Evolutionary conservation across 2,888 invertebrate genomes (phyloP).

Genomic region (Idaea biselata): DNA sequence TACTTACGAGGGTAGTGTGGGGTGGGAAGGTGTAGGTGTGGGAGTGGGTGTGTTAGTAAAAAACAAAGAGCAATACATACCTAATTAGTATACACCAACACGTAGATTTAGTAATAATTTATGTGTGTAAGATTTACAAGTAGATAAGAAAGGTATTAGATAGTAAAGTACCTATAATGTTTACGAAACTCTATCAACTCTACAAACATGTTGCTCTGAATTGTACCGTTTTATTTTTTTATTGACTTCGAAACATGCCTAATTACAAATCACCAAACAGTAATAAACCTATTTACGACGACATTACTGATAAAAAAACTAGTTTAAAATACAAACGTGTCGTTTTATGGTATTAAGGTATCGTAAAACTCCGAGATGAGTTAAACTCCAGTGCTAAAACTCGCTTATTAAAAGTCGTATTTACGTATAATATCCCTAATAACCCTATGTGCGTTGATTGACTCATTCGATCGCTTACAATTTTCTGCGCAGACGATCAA

Average conservation of each 20-base stretch:
- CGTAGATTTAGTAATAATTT: not conserved
- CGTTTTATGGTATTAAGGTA: constrained; percentile 45
- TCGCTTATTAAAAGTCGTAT: constrained; percentile 56
- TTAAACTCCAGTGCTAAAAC: constrained; percentile 48
- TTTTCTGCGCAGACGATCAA: constrained; percentile 39
- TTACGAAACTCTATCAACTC: not conserved
- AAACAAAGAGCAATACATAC: no score
- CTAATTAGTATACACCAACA: no score
- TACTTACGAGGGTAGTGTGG: no score
- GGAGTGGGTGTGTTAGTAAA: no score
- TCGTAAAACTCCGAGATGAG: constrained; percentile 44
- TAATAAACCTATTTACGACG: constrained; percentile 20
- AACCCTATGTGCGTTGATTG: constrained; percentile 38
- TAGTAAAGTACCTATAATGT: no score
- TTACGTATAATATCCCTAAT: constrained; percentile 50
- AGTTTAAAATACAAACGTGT: constrained; percentile 2
- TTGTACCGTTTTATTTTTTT: not conserved
- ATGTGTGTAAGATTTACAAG: not conserved
- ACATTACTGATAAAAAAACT: constrained; percentile 20
- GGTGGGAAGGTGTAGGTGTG: no score
- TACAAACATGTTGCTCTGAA: not conserved
- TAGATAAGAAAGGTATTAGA: not conserved
- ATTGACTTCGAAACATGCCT: not conserved
- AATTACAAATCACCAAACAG: constrained; percentile 6
- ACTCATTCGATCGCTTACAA: constrained; percentile 37